These are phyloP conservation scores for Galaxea fascicularis DNA, from an alignment of 92 coral and sea anemone genomes.

Conservation along the genomic window DNA sequence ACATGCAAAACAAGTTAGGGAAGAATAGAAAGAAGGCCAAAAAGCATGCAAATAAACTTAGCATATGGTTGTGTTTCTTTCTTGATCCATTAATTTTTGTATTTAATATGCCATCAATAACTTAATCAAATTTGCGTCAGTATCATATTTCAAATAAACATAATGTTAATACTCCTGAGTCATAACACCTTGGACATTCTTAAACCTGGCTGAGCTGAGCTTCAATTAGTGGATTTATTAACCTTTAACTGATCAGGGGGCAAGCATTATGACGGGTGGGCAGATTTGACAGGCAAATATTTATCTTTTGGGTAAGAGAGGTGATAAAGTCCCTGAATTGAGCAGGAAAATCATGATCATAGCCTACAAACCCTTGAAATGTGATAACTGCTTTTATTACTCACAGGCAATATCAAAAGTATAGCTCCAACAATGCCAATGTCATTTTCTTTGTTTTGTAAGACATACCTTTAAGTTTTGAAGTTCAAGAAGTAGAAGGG, in stretches of 20 bases:
- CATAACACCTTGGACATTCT: background rate
- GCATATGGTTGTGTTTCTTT: too few species aligned
- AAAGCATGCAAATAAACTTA: background rate
- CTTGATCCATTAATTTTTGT: background rate
- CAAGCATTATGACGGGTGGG: background rate
- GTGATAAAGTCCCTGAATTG: background rate
- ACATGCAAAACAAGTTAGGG: background rate
- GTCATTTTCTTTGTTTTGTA: background rate
- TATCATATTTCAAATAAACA: background rate
- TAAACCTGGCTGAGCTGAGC: background rate
- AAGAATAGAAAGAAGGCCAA: background rate
- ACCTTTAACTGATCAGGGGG: background rate
- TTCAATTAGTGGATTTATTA: background rate
- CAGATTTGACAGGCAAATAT: background rate
- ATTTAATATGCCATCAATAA: background rate
- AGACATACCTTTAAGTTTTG: too few species aligned
- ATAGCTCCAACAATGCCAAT: background rate
- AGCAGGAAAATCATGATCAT: background rate
- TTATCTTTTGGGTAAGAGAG: background rate
- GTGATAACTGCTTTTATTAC: background rate
- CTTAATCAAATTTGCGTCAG: background rate
- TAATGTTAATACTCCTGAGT: too few species aligned
- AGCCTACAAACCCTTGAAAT: slow-evolving; percentile 21
- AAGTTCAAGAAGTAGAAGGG: too few species aligned
- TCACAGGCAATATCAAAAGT: background rate